Percentiles rank a stretch among this genome's conserved stretches.
Evolutionary conservation across 2,888 invertebrate genomes (phyloP).

Genomic region (Xanthia icteritia): DNA sequence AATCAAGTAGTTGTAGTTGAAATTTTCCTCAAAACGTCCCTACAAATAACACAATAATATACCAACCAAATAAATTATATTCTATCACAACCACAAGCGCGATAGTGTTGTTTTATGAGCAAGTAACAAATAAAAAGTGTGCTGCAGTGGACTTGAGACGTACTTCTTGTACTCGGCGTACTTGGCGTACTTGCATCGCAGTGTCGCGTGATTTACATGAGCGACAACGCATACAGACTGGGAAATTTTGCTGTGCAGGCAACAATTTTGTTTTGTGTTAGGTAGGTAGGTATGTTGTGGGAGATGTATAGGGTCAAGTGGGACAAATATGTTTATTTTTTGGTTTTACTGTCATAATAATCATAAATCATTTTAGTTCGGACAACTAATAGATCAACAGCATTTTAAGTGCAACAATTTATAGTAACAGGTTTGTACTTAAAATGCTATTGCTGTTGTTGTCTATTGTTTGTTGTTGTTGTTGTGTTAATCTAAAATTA

Average conservation of each 20-base stretch:
- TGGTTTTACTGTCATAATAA: not conserved
- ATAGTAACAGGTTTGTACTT: not conserved
- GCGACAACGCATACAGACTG: conserved; percentile 72
- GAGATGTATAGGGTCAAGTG: not conserved
- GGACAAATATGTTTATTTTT: not conserved
- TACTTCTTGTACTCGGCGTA: conserved; percentile 25
- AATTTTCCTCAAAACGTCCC: not conserved
- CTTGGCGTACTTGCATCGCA: conserved; percentile 61
- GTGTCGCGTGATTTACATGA: conserved; percentile 77
- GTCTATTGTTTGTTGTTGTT: too few species aligned
- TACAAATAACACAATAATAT: conserved; percentile 31
- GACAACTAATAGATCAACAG: not conserved
- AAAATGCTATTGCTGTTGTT: too few species aligned
- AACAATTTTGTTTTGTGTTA: conserved; percentile 50
- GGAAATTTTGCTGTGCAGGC: conserved; percentile 63
- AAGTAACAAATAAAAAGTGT: conserved; percentile 69
- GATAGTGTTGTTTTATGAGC: conserved; percentile 70
- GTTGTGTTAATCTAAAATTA: too few species aligned
- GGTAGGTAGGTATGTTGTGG: not conserved
- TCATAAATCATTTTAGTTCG: not conserved
- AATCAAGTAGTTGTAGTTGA: not conserved
- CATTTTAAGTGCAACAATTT: too few species aligned
- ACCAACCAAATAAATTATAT: conserved; percentile 59
- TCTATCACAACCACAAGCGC: conserved; percentile 54
- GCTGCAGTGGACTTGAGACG: conserved; percentile 57